Evolutionary conservation across 2,113 vertebrate genomes (phyloP).

Genomic region (Lagenorhynchus albirostris): DNA sequence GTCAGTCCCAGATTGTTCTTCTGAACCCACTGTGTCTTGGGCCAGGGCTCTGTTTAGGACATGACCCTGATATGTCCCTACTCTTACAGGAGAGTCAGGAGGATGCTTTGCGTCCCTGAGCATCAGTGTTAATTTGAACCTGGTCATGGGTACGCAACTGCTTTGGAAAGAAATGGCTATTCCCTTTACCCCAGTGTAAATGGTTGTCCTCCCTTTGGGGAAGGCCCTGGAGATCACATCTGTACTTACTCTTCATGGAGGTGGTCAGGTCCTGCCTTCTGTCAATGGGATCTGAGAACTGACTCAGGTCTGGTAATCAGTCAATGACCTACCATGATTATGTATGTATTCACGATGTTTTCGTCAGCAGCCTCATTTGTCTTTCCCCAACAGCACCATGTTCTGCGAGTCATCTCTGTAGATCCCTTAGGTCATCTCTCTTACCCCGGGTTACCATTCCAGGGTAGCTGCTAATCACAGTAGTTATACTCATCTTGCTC

Average conservation of each 20-base stretch:
- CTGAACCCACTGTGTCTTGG: neutral
- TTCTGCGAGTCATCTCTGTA: conserved; percentile 14
- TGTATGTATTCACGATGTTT: neutral
- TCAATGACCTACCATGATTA: neutral
- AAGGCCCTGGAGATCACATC: neutral
- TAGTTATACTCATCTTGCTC: neutral
- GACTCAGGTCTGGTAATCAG: neutral
- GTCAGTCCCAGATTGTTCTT: neutral
- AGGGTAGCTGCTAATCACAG: neutral
- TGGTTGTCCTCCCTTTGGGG: neutral
- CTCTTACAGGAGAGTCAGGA: neutral
- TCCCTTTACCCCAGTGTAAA: neutral
- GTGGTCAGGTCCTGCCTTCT: neutral
- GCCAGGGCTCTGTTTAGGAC: neutral
- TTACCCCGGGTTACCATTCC: neutral
- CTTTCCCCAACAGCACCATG: neutral
- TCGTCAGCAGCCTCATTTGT: neutral
- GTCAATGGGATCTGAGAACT: neutral
- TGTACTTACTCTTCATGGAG: neutral
- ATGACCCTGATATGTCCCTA: neutral
- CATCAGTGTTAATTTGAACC: neutral
- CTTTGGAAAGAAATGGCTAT: neutral
- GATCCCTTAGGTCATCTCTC: neutral
- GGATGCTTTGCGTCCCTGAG: neutral
- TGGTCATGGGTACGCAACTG: neutral